Evolutionary conservation across 1,140 invertebrate species (phyloP).

Genomic region (Lethrus apterus): DNA sequence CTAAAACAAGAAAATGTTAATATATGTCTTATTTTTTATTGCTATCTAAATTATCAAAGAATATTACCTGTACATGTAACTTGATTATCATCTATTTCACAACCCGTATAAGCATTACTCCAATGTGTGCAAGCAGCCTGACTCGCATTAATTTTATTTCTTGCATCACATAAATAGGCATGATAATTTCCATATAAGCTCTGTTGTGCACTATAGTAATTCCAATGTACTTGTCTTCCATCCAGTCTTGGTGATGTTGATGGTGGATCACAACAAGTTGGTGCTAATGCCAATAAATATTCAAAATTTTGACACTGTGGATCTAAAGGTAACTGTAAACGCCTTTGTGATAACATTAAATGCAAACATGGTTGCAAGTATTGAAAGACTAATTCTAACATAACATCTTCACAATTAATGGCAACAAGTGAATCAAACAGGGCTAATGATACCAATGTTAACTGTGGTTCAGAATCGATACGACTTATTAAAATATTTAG

Average conservation of each 20-base stretch:
- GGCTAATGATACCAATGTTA: slow-evolving; percentile 84
- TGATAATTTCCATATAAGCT: slow-evolving; percentile 72
- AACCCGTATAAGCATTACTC: slow-evolving; percentile 63
- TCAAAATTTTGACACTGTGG: slow-evolving; percentile 74
- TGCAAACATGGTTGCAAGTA: slow-evolving; percentile 85
- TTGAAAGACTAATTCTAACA: slow-evolving; percentile 84
- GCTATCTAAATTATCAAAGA: background rate
- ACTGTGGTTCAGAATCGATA: slow-evolving; percentile 58
- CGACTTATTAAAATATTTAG: slow-evolving; percentile 71
- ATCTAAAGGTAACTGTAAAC: slow-evolving; percentile 68
- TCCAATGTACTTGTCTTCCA: slow-evolving; percentile 40
- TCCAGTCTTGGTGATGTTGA: slow-evolving; percentile 32
- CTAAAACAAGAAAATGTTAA: slow-evolving; percentile 20
- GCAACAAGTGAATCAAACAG: slow-evolving; percentile 87
- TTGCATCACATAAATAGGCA: slow-evolving; percentile 75
- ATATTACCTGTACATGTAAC: slow-evolving; percentile 18
- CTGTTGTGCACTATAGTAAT: slow-evolving; percentile 46
- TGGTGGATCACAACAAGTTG: slow-evolving; percentile 47
- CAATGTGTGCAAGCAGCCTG: slow-evolving; percentile 66
- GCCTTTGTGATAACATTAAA: slow-evolving; percentile 76
- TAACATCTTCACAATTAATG: slow-evolving; percentile 94
- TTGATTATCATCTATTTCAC: too few species aligned
- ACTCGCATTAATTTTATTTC: slow-evolving; percentile 65
- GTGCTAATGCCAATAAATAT: slow-evolving; percentile 75
- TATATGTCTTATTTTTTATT: background rate